phyloP scores from a whole-genome alignment of 2,888 invertebrate species.

The Limnephilus auricula region DNA sequence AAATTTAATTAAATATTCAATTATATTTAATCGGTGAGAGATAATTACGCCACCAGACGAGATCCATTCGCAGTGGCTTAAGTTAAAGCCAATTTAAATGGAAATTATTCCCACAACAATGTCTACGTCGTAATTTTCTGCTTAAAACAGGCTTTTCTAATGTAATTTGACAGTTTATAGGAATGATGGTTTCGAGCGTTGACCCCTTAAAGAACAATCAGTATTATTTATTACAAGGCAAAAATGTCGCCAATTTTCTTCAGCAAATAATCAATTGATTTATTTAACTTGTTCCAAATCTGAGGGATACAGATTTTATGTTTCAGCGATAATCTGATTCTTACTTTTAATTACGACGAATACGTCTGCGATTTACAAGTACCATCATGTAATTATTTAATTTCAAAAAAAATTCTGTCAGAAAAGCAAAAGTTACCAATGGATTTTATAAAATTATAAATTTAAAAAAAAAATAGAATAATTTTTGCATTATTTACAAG shows the following conservation, averaged over 20 bases:
- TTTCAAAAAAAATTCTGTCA: too few relatives aligned
- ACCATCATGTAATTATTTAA: too few relatives aligned
- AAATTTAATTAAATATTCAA: conserved; percentile 32
- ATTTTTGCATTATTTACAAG: too few relatives aligned
- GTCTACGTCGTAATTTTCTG: not conserved
- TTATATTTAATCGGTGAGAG: conserved; percentile 26
- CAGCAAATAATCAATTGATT: not conserved
- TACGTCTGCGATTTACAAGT: too few relatives aligned
- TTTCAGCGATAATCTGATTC: not conserved
- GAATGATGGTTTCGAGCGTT: not conserved
- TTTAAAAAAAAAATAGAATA: too few relatives aligned
- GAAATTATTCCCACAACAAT: not conserved
- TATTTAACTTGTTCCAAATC: too few relatives aligned
- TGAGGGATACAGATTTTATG: not conserved
- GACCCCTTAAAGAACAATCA: not conserved
- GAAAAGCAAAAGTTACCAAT: too few relatives aligned
- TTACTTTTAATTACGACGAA: too few relatives aligned
- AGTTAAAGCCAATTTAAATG: not conserved
- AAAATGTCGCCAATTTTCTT: too few relatives aligned
- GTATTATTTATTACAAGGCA: not conserved
- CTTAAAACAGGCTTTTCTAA: conserved; percentile 3
- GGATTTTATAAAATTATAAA: too few relatives aligned
- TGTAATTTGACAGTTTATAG: not conserved
- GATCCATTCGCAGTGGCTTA: not conserved
- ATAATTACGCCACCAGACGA: conserved; percentile 18